Conservation (phyloP, 2,888 invertebrate genomes). For the Apocheima hispidaria region DNA sequence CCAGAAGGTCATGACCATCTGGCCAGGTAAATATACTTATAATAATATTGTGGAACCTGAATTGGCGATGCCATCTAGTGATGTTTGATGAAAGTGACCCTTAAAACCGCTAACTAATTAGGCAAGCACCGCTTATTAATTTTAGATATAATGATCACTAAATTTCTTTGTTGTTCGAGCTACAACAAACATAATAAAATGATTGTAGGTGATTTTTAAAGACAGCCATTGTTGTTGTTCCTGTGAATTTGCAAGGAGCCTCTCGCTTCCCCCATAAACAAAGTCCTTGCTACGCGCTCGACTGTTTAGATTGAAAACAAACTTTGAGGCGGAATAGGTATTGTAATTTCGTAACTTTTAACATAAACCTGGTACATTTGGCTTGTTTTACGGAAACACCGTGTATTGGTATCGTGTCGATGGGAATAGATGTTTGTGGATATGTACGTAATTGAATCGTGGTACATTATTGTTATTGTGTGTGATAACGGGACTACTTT, state of each 20-base stretch:
- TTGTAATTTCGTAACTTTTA: conserved; percentile 64
- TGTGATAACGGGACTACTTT: conserved; percentile 10
- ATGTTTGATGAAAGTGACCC: too few species aligned
- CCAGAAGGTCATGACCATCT: too few species aligned
- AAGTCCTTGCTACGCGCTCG: conserved; percentile 19
- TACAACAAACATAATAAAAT: too few species aligned
- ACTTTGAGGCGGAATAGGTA: conserved; percentile 55
- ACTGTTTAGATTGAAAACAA: conserved; percentile 65
- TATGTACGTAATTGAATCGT: conserved; percentile 40
- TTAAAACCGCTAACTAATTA: too few species aligned
- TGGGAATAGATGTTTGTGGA: conserved; percentile 36
- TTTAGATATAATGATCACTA: too few species aligned
- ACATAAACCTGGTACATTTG: conserved; percentile 63
- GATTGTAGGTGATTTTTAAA: too few species aligned
- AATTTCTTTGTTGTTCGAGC: too few species aligned
- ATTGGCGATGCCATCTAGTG: too few species aligned
- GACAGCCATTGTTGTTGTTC: too few species aligned
- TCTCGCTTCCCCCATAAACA: not conserved
- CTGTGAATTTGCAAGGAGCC: not conserved
- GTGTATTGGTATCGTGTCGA: conserved; percentile 35
- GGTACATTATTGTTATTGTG: conserved; percentile 13
- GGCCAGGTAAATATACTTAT: too few species aligned
- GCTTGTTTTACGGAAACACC: conserved; percentile 56
- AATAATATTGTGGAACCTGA: too few species aligned
- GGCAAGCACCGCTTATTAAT: too few species aligned